Evolutionary conservation across 2,797 vertebrate species (phyloP), one percentile per base, ranked within the genome.

Genomic region (Rhinophrynus dorsalis): DNA sequence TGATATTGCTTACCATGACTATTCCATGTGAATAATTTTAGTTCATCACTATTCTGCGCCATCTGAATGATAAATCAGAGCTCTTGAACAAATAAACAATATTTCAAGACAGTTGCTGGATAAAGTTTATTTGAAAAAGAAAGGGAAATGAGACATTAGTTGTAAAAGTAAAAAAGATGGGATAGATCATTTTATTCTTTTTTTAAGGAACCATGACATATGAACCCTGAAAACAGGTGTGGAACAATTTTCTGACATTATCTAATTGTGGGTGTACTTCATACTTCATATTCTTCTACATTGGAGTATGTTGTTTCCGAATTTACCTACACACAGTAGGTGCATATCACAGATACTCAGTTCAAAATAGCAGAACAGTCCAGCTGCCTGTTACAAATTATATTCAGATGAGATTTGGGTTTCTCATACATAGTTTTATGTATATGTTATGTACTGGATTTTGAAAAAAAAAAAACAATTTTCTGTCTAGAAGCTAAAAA

Each of bases 291-390:
- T 33, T 29, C 17, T 32, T 48, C 37, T 59, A 11, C 48, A 58
- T 65, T 56, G 29, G 6, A 45, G n/a, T 32, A 23, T 44, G 37
- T 24, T 63, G 50, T 48, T 57, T 48, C 42, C 24, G 27, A 58
- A 72, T 72, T 51, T 33, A 65, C 60, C 60, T 42, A 65, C 44
- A 65, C 54, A 48, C 40, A 24, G 26, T 10, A n/a, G 26, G 13
- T 58, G 21, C 35, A 11, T 51, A 33, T 42, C 54, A 58, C 52
- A 51, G 33, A 50, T 64, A 56, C 65, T 51, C 32, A 33, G 60
- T 35, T 72, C 58, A 33, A 72, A 65, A 72, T 58, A 72, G 61
- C 33, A 10, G 23, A 65, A 60, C 56, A 68, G 42, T 50, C 60
- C 60, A 17, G 40, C 23, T 24, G 40, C 47, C 37, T 56, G 24